Base-by-base conservation (phyloP, 2,113 vertebrate genomes). In the Sorex araneus region DNA sequence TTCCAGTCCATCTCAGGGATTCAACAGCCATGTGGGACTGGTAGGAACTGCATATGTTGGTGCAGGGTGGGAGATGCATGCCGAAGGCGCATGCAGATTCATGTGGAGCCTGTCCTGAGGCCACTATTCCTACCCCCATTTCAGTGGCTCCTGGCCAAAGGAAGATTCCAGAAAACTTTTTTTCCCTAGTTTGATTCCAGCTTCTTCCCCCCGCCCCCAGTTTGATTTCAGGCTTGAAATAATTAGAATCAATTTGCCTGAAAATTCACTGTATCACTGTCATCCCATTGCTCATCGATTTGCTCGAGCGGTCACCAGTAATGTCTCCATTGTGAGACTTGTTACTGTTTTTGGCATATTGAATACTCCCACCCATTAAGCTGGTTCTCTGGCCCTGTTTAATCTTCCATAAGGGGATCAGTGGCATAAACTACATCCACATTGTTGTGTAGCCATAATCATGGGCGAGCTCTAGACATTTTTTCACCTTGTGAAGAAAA, bases 401-500 rank as follows among this genome's bases (percentile, higher is more conserved):
- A 81, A 69, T 19, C 27, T 60, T 82, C 83, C 81, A 36, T 6
- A 85, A 86, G 63, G 66, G 82, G 69, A 66, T 94, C 64, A 71
- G 30, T 23, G 43, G 30, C 18, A 64, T 69, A 40, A 85, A 66
- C 27, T 67, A 45, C n/a, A 45, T 73, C 73, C 43, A 54, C 32
- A 64, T 21, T 57, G 16, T 10, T 45, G 32, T 77, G 47, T 28
- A 82, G 34, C 54, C 43, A 90, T 76, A 27, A 54, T 76, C 18
- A 36, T 40, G 63, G 80, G 25, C 18, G 40, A 76, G 77, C 81
- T 71, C 50, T 19, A 82, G 28, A 76, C 81, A 9, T 77, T 76
- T 57, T 70, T 82, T 77, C 63, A 92, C 63, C 40, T 77, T 86
- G 76, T 4, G 86, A 86, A 76, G 18, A 78, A 25, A 92, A 92